Evolutionary conservation across 2,113 vertebrate genomes (phyloP).

Genomic region (Bolborhynchus lineola): DNA sequence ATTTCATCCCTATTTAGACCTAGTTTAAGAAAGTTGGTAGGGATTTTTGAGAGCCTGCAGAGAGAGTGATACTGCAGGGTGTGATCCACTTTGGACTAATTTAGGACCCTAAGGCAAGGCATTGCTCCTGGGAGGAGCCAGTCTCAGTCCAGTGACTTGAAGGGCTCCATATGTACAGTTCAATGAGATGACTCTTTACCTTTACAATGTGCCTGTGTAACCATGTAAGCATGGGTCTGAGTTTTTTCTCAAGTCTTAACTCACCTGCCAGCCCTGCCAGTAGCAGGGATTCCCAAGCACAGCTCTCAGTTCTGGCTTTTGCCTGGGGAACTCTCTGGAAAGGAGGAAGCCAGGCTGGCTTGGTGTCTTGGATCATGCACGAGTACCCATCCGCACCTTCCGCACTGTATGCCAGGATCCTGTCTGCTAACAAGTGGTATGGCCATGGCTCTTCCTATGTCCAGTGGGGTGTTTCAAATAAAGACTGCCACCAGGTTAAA

Average conservation of each 20-base stretch:
- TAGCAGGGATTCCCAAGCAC: fast-evolving
- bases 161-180: neutral
- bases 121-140: neutral
- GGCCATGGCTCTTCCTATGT: neutral
- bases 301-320: neutral
- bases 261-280: neutral
- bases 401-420: neutral
- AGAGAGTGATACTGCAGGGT: neutral
- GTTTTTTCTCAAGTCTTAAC: neutral
- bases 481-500: neutral
- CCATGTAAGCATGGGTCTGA: neutral
- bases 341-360: neutral
- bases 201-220: neutral
- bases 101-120: neutral
- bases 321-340: neutral
- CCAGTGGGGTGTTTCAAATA: neutral
- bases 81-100: neutral
- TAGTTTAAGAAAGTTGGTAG: neutral
- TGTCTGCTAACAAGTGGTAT: neutral
- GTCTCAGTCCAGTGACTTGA: neutral
- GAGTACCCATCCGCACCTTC: neutral
- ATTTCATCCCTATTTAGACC: neutral
- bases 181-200: neutral
- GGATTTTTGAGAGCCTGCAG: neutral
- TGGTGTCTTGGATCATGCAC: neutral